Conservation (phyloP, 2,888 invertebrate species). For the Sarcophaga caerulescens region DNA sequence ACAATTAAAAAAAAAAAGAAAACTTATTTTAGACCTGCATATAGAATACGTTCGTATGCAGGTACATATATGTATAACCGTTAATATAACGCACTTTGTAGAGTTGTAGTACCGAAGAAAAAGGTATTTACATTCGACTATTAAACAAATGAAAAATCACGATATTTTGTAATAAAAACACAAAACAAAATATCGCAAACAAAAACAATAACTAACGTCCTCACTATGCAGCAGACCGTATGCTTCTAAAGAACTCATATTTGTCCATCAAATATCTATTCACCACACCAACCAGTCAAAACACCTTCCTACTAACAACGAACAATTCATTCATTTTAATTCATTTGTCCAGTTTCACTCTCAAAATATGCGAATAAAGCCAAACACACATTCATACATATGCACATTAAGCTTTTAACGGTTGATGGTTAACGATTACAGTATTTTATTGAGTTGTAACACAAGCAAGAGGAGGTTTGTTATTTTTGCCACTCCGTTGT, state of each 20-base stretch:
- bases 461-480: constrained; percentile 64
- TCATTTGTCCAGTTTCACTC: background rate
- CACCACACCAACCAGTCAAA: constrained; percentile 38
- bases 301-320: constrained; percentile 29
- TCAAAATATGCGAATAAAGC: constrained; percentile 41
- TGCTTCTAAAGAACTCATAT: constrained; percentile 81
- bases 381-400: constrained; percentile 39
- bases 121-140: background rate
- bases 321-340: constrained; percentile 33
- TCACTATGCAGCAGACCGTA: constrained; percentile 81
- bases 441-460: constrained; percentile 52
- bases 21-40: no score
- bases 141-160: constrained; percentile 45
- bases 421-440: constrained; percentile 43
- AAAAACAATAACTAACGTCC: constrained; percentile 75
- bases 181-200: constrained; percentile 43
- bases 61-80: no score
- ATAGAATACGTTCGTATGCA: no score
- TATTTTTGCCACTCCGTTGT: constrained; percentile 45
- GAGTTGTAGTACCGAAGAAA: background rate
- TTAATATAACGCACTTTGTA: constrained; percentile 19
- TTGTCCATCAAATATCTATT: constrained; percentile 73
- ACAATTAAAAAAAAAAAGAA: no score
- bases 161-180: constrained; percentile 50
- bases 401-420: constrained; percentile 40